Conservation (phyloP, 2,888 invertebrate genomes). For the Cataglyphis albicans region DNA sequence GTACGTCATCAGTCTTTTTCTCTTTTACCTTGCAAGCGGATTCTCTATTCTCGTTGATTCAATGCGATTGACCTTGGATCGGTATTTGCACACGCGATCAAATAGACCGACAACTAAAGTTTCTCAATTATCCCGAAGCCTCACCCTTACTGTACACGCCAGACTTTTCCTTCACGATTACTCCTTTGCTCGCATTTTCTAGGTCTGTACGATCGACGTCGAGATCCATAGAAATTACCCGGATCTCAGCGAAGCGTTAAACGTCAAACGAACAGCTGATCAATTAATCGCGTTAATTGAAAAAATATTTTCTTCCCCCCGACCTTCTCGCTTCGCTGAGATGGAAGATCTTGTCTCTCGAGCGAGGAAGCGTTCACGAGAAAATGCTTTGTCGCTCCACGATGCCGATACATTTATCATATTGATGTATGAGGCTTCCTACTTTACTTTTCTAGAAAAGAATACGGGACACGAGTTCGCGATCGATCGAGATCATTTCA, state of each 20-base stretch:
- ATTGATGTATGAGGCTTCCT: slow-evolving; percentile 45
- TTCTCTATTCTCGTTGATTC: slow-evolving; percentile 9
- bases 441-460: slow-evolving; percentile 51
- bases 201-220: slow-evolving; percentile 63
- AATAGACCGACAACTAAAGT: slow-evolving; percentile 55
- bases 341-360: slow-evolving; percentile 32
- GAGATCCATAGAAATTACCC: slow-evolving; percentile 57
- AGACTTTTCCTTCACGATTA: slow-evolving; percentile 18
- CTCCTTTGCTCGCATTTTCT: slow-evolving; percentile 56
- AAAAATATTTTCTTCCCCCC: background rate
- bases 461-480: slow-evolving; percentile 37
- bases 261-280: background rate
- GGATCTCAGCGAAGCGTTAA: slow-evolving; percentile 47
- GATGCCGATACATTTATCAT: slow-evolving; percentile 50
- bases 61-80: background rate
- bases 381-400: slow-evolving; percentile 44
- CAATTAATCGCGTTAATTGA: slow-evolving; percentile 30
- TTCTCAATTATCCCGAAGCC: slow-evolving; percentile 25
- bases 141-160: slow-evolving; percentile 10
- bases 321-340: slow-evolving; percentile 53
- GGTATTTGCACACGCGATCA: slow-evolving; percentile 37
- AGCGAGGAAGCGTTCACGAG: slow-evolving; percentile 48
- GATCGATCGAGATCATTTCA: slow-evolving; percentile 50
- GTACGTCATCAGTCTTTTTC: slow-evolving; percentile 78
- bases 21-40: slow-evolving; percentile 41